A percentile compares a stretch with the other conserved stretches of the same genome.
These are phyloP conservation scores for Calcarius lapponicus DNA, from an alignment of 2,797 vertebrate species.

Conservation along the genomic window DNA sequence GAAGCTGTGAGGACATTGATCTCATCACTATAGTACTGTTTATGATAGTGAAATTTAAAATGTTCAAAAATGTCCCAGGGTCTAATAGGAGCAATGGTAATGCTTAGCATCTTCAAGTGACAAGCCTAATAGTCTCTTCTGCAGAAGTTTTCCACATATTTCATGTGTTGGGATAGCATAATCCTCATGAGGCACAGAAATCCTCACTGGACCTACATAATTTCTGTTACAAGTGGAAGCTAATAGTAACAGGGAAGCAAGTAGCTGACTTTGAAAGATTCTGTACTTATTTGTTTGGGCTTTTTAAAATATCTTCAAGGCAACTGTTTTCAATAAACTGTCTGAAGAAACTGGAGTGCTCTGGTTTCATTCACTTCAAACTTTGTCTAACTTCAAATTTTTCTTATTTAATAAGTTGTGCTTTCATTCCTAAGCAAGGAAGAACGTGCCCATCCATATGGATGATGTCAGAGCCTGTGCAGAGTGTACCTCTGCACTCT, in stretches of 20 bases:
- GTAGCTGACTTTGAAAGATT: not conserved
- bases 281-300: not conserved
- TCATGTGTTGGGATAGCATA: not conserved
- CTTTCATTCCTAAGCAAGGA: not conserved
- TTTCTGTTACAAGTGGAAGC: not conserved
- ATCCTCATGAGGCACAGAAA: not conserved
- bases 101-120: not conserved
- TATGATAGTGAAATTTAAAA: not conserved
- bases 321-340: not conserved
- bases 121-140: not conserved
- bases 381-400: not conserved
- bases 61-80: not conserved
- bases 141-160: not conserved
- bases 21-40: not conserved
- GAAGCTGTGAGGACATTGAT: not conserved
- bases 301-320: not conserved
- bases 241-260: not conserved
- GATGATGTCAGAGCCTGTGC: not conserved
- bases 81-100: not conserved
- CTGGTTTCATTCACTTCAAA: not conserved
- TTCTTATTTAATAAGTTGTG: not conserved
- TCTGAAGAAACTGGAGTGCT: not conserved
- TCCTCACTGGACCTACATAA: fast-evolving
- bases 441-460: fast-evolving
- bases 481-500: not conserved